Evolutionary conservation across 2,797 vertebrate species (phyloP).

Genomic region (Cynopterus sphinx): DNA sequence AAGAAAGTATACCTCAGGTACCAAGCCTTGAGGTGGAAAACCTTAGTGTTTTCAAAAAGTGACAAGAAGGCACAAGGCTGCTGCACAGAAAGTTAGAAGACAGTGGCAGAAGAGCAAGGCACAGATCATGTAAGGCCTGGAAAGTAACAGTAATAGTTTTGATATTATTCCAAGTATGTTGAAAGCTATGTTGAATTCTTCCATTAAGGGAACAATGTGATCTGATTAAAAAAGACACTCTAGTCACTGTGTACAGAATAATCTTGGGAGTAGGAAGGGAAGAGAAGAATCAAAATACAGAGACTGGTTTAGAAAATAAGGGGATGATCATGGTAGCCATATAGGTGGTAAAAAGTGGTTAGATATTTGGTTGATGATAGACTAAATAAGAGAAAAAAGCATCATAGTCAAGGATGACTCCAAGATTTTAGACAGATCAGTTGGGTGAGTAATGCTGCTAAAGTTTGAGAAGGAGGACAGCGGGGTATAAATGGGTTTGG

Average conservation of each 20-base stretch:
- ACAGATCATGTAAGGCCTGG: background rate
- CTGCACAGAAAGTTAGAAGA: background rate
- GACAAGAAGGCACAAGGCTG: background rate
- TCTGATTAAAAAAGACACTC: background rate
- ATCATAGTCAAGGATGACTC: background rate
- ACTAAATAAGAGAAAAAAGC: background rate
- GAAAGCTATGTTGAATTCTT: background rate
- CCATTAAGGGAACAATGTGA: background rate
- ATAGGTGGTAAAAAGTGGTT: background rate
- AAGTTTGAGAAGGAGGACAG: background rate
- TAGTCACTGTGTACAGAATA: background rate
- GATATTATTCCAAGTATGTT: background rate
- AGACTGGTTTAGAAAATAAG: background rate
- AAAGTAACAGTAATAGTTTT: background rate
- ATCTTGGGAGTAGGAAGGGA: background rate
- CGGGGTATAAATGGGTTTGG: background rate
- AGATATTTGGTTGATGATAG: background rate
- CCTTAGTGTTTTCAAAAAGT: background rate
- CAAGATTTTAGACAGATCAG: background rate
- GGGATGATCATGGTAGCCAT: background rate
- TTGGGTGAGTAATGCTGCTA: background rate
- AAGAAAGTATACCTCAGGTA: background rate
- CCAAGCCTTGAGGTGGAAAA: background rate
- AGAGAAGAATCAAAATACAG: constrained; percentile 18
- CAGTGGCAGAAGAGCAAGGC: background rate